Evolutionary conservation across 2,888 invertebrate genomes (phyloP), one percentile per base, ranked within the genome.

Genomic region (Harmothoe impar): DNA sequence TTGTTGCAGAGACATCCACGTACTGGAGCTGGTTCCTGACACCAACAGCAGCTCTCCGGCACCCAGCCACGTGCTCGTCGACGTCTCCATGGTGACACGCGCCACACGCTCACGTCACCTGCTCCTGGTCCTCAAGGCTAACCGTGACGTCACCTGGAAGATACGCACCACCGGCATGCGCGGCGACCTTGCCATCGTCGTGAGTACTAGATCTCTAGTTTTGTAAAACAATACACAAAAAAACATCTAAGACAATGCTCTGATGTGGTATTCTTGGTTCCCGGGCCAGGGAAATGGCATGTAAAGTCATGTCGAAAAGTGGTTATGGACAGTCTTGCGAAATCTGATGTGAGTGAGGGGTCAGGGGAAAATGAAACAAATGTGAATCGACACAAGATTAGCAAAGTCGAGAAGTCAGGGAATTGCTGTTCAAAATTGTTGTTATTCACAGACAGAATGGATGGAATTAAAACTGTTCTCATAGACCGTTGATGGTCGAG

Each of bases 1-100:
- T 81, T 23, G 5, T 81, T 81, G 1, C 86, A 90, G 90, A n/a
- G 90, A 90, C 31, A 85, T 90, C 23, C 90, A 90, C 29, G 84
- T 90, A 25, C 10, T 90, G 0, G 90, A 90, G 68, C 35, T 90
- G 86, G 17, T 35, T 0, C n/a, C 85, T 3, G 43, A 56, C 10
- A 68, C 54, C 85, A 62, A 33, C 35, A 86, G 62, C 25, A 86
- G 62, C 25, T 1, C 85, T 0, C 43, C n/a, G 25, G 29, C 29
- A 20, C 62, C 25, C 25, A 20, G 51, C n/a, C 68, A 68, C 0
- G 85, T 90, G 3, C 17, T 33, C 12, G 20, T 90, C 25, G 72
- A 86, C 35, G 62, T 90, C 62, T 54, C 56, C 25, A 62, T 77
- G 23, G 35, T 23, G 35, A 23, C 33, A 7, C 51, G 86, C 12